Evolutionary conservation across 2,113 vertebrate genomes (phyloP).

Genomic region (Peromyscus polionotus): DNA sequence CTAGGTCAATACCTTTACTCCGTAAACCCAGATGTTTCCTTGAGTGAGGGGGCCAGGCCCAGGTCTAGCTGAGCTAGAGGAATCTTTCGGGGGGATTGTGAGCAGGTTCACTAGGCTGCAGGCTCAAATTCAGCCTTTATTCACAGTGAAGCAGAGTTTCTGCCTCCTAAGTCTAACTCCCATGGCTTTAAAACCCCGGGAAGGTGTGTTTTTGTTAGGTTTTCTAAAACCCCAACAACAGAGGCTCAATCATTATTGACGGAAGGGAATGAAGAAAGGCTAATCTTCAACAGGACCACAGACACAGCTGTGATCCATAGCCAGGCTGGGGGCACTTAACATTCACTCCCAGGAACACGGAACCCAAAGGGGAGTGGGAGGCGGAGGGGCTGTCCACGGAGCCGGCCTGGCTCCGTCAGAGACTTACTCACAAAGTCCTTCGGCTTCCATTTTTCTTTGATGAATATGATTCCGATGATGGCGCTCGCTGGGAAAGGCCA

Average conservation of each 20-base stretch:
- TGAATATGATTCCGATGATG: constrained; percentile 97
- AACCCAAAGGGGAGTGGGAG: background rate
- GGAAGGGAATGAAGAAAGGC: background rate
- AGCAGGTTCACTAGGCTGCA: background rate
- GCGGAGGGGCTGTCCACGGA: background rate
- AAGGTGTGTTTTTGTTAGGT: background rate
- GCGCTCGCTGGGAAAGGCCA: constrained; percentile 91
- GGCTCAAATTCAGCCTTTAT: background rate
- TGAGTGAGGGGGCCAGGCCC: background rate
- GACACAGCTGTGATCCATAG: background rate
- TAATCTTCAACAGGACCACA: background rate
- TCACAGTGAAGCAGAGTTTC: background rate
- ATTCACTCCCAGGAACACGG: background rate
- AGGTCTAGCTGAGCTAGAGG: background rate
- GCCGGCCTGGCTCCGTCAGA: background rate
- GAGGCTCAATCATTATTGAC: background rate
- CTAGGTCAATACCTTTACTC: background rate
- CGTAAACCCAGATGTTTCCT: background rate
- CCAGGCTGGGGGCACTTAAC: background rate
- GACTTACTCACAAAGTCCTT: constrained; percentile 97
- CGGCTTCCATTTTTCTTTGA: constrained; percentile 95
- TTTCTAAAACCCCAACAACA: background rate
- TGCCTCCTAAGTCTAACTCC: background rate
- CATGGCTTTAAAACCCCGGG: background rate
- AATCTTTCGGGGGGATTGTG: background rate